Conservation (phyloP, 2,797 vertebrate species). For the Falco biarmicus region DNA sequence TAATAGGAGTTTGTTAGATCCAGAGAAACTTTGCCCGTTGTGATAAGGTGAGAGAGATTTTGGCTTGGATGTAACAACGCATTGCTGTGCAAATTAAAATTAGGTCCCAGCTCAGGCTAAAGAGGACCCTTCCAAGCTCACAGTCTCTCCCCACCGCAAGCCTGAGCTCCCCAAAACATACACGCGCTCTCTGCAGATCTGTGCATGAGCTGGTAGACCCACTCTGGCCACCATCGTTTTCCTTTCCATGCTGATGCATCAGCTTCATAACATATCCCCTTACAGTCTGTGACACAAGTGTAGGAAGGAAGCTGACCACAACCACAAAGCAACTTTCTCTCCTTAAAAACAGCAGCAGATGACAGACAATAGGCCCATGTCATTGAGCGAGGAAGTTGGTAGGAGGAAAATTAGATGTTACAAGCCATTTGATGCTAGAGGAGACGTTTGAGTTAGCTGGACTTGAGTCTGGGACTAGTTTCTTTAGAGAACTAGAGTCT, state of each 20-base stretch:
- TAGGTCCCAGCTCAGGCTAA: background rate
- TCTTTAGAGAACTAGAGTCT: background rate
- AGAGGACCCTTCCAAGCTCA: background rate
- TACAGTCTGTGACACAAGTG: too few species aligned
- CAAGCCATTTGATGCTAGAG: background rate
- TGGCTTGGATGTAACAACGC: background rate
- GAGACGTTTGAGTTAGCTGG: background rate
- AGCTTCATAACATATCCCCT: too few species aligned
- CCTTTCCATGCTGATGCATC: background rate
- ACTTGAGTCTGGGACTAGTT: background rate
- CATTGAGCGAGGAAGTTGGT: background rate
- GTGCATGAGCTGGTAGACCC: rapidly evolving
- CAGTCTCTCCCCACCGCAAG: too few species aligned
- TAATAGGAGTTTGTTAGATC: background rate
- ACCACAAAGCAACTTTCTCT: background rate
- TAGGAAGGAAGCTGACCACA: background rate
- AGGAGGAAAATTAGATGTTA: background rate
- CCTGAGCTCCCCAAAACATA: background rate
- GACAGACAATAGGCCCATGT: background rate
- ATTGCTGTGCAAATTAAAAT: background rate
- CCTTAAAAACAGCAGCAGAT: background rate
- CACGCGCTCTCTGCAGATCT: background rate
- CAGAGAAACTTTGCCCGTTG: background rate
- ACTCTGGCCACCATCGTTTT: background rate
- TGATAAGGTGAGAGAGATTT: background rate